Evolutionary conservation across 1,140 invertebrate genomes (phyloP), one percentile per base, ranked within the genome.

Genomic region (Lasioglossum baleicum): DNA sequence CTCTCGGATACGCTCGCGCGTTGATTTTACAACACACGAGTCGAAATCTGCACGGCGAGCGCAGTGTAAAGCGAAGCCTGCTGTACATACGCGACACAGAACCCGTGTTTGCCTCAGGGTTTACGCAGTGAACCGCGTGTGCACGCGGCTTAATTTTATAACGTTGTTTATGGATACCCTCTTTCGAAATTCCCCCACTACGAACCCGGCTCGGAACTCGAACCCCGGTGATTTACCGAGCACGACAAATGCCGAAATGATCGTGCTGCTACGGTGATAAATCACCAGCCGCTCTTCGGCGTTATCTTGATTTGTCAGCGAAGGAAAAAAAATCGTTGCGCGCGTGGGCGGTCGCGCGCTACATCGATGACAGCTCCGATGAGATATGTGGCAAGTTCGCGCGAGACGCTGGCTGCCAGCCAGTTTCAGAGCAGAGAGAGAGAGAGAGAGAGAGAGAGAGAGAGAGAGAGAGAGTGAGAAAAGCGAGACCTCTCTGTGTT

Each of bases 351-450:
- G 42, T 48, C 20, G n/a, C 44, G 15, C 71, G 51, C 51, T 20
- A 3, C 17, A 6, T 53, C 51, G 71, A 51, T 63, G 53, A 80
- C 77, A 51, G 40, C 40, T 3, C 7, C n/a, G 40, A 58, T 56
- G 70, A 80, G 77, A 75, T 60, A 80, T 31, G 51, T 20, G 56
- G 22, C 68, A 53, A 63, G n/a, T 13, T n/a, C 42, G 22, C 48
- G 77, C 74, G 48, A 67, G 74, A 80, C 66, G 63, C n/a, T 81
- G 79, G 79, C 72, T 26, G 22, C 2, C 31, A 8, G 79, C 79
- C 79, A 75, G 60, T 51, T 69, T 31, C 35, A 35, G 35, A 35
- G 5, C 35, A 5, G 35, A 35, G 35, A 35, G 31, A 35, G 31
- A 35, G 31, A 35, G 31, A 35, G 31, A 35, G 31, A 35, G 31